phyloP scores from a whole-genome alignment of 2,113 vertebrate genomes.

The Thamnophis sirtalis region DNA sequence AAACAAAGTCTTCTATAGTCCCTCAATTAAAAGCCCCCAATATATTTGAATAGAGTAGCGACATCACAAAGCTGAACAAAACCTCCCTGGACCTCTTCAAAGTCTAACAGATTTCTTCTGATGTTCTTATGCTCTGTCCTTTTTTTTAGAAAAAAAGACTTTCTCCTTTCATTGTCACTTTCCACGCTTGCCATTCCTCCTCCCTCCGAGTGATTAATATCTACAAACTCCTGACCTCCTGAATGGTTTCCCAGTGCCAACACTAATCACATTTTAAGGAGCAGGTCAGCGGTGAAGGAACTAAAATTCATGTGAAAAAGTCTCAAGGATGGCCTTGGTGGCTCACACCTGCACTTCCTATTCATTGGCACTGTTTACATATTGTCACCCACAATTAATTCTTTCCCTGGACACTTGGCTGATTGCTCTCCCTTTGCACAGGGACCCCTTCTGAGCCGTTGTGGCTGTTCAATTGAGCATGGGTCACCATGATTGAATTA shows the following conservation, averaged over 20 bases:
- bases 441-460: constrained; percentile 79
- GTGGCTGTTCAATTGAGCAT: constrained; percentile 84
- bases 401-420: constrained; percentile 73
- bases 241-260: constrained; percentile 67
- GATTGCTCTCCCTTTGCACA: constrained; percentile 69
- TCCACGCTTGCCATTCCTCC: constrained; percentile 28
- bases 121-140: constrained; percentile 47
- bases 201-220: constrained; percentile 59
- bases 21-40: no score
- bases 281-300: constrained; percentile 69
- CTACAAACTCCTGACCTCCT: constrained; percentile 69
- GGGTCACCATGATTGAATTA: constrained; percentile 75
- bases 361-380: constrained; percentile 80
- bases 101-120: neutral
- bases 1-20: neutral
- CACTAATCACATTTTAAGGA: constrained; percentile 69
- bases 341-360: constrained; percentile 80
- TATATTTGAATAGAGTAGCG: neutral
- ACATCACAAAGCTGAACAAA: neutral
- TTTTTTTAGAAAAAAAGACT: constrained; percentile 50
- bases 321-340: constrained; percentile 64
- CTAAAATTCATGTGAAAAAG: constrained; percentile 74
- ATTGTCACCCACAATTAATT: constrained; percentile 80
- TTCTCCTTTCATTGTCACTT: constrained; percentile 57
- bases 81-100: neutral